phyloP scores from a whole-genome alignment of 2,797 vertebrate species.

The Yasuhikotakia modesta region DNA sequence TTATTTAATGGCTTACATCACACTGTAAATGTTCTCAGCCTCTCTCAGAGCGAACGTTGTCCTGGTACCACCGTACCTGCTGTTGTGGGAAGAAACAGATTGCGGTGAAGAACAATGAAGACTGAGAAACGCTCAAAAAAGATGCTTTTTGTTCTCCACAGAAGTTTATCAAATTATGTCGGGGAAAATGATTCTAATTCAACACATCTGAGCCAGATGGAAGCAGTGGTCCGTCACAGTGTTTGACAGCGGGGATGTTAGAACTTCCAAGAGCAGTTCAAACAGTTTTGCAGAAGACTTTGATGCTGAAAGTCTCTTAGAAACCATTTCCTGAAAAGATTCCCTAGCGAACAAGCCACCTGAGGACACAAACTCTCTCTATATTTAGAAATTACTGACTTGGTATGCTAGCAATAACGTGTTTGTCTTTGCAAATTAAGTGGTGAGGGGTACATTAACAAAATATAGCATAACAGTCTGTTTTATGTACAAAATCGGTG shows the following conservation, averaged over 20 bases:
- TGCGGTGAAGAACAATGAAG: constrained; percentile 53
- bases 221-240: constrained; percentile 77
- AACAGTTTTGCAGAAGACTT: constrained; percentile 60
- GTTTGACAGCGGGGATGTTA: constrained; percentile 76
- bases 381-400: constrained; percentile 33
- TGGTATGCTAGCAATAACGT: constrained; percentile 29
- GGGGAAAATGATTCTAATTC: constrained; percentile 58
- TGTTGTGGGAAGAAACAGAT: constrained; percentile 47
- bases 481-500: not conserved
- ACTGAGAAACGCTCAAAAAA: constrained; percentile 31
- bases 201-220: constrained; percentile 63
- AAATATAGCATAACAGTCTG: not conserved
- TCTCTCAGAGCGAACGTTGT: constrained; percentile 46
- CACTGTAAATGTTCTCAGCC: constrained; percentile 35
- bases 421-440: constrained; percentile 17
- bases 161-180: constrained; percentile 55
- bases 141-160: constrained; percentile 11
- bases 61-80: constrained; percentile 32
- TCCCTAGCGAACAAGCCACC: constrained; percentile 46
- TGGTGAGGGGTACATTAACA: constrained; percentile 4
- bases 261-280: constrained; percentile 74
- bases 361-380: constrained; percentile 45
- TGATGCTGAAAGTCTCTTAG: constrained; percentile 54
- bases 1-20: constrained; percentile 23
- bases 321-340: constrained; percentile 54